Conservation (phyloP, 2,113 vertebrate genomes). For the Sus scrofa region DNA sequence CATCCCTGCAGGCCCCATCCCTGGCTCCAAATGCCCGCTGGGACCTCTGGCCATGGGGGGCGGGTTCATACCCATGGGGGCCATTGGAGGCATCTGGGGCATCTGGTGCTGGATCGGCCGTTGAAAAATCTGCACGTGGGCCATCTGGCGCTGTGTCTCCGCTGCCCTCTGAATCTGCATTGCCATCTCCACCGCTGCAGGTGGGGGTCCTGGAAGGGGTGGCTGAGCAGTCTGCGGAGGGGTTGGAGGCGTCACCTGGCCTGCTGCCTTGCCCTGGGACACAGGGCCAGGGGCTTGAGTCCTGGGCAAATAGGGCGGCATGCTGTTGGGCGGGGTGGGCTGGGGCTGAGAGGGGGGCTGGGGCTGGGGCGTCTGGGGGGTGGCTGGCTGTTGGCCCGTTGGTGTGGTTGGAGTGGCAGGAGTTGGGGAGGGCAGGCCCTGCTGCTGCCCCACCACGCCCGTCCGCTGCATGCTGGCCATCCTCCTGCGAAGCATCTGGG, state of each 20-base stretch:
- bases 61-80: constrained; percentile 93
- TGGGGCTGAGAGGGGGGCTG: constrained; percentile 89
- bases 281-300: constrained; percentile 87
- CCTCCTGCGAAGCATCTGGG: constrained; percentile 96
- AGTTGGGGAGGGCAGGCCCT: constrained; percentile 94
- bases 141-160: constrained; percentile 97
- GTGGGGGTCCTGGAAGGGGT: constrained; percentile 93
- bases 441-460: constrained; percentile 90
- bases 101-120: constrained; percentile 94
- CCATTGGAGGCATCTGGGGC: constrained; percentile 90
- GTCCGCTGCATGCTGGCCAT: constrained; percentile 98
- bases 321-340: constrained; percentile 88
- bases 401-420: constrained; percentile 95
- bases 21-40: constrained; percentile 88
- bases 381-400: constrained; percentile 93
- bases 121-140: constrained; percentile 94
- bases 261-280: constrained; percentile 90
- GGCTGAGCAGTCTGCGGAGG: constrained; percentile 87
- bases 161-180: constrained; percentile 99
- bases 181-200: constrained; percentile 97
- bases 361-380: constrained; percentile 95
- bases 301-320: constrained; percentile 88
- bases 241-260: constrained; percentile 89
- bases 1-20: constrained; percentile 89
- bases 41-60: constrained; percentile 90